A percentile compares a stretch with the other conserved stretches of the same genome.
Evolutionary conservation across 2,113 vertebrate genomes (phyloP).

Genomic region (Mirounga angustirostris): DNA sequence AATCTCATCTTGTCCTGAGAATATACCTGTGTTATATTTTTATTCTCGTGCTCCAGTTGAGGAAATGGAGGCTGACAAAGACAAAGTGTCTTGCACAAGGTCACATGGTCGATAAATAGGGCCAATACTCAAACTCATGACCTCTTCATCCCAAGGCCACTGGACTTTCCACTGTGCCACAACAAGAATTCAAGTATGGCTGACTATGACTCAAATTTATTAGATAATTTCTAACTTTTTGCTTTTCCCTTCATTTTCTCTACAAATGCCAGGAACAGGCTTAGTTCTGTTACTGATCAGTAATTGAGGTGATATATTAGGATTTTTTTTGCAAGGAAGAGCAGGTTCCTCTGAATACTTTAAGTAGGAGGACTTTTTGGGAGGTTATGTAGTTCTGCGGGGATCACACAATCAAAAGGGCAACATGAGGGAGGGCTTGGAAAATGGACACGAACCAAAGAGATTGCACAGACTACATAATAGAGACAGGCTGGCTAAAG

Average conservation of each 20-base stretch:
- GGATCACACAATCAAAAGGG: background rate
- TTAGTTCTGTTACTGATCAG: constrained; percentile 11
- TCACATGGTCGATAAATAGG: constrained; percentile 47
- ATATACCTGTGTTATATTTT: constrained; percentile 53
- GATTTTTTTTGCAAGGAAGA: background rate
- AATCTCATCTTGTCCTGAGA: constrained; percentile 29
- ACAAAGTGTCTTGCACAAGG: background rate
- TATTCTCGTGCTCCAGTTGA: constrained; percentile 41
- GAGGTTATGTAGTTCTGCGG: background rate
- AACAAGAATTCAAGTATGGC: background rate
- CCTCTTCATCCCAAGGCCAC: constrained; percentile 15
- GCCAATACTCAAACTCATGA: background rate
- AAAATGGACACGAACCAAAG: background rate
- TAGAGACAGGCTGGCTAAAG: background rate
- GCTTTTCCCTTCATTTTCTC: constrained; percentile 15
- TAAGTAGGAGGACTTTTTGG: background rate
- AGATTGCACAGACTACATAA: background rate
- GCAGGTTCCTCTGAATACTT: background rate
- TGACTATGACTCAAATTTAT: background rate
- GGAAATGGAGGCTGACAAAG: constrained; percentile 15
- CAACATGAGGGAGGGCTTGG: background rate
- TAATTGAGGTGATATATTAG: background rate
- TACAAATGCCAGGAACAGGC: constrained; percentile 1
- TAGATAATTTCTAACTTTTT: background rate
- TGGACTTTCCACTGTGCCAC: background rate